Conservation (phyloP, 2,888 invertebrate species). For the Xestoiulus laeticollis region DNA sequence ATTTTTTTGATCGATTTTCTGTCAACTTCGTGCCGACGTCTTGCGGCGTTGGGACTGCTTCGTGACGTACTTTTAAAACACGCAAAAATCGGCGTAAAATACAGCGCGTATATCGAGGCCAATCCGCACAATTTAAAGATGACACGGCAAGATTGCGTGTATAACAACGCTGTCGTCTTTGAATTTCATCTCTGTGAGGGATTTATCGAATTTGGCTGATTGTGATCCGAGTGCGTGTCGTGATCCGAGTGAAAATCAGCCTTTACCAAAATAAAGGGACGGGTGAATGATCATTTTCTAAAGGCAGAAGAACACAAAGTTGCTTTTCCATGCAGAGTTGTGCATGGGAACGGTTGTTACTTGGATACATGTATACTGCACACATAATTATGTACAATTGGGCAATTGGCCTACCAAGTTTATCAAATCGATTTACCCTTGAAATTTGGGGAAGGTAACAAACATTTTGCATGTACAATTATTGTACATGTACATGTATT, state of each 20-base stretch:
- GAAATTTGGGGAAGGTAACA: too few relatives aligned
- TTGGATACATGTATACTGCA: too few relatives aligned
- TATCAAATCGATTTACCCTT: too few relatives aligned
- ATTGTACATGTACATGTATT: too few relatives aligned
- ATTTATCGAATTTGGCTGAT: background rate
- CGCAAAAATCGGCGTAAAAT: background rate
- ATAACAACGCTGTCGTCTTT: background rate
- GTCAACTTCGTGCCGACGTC: background rate
- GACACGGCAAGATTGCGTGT: slow-evolving; percentile 10
- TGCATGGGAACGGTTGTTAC: background rate
- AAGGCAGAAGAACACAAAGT: background rate
- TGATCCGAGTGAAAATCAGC: too few relatives aligned
- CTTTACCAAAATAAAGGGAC: too few relatives aligned
- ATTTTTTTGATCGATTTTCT: slow-evolving; percentile 5
- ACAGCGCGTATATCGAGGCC: background rate
- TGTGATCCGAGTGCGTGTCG: slow-evolving; percentile 1
- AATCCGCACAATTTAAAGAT: background rate
- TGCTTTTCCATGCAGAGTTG: background rate
- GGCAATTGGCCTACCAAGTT: too few relatives aligned
- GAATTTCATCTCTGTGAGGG: background rate
- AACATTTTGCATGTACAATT: too few relatives aligned
- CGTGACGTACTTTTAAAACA: background rate
- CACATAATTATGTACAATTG: too few relatives aligned
- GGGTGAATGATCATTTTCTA: background rate
- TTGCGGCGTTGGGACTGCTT: background rate